phyloP scores from a whole-genome alignment of 2,113 vertebrate species.

The Pan paniscus region DNA sequence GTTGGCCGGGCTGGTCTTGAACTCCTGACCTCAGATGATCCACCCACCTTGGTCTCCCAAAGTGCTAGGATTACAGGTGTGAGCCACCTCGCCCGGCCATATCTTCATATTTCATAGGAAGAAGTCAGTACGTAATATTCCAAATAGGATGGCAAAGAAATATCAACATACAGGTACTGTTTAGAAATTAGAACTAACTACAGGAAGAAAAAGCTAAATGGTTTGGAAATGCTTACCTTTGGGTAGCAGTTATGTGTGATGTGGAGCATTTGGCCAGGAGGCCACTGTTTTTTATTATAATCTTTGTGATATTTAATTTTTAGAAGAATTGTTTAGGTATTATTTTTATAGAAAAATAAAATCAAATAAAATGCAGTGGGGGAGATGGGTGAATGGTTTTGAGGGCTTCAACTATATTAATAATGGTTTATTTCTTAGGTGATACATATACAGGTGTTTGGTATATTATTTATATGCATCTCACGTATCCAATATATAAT shows the following conservation, averaged over 20 bases:
- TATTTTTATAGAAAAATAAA: background rate
- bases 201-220: background rate
- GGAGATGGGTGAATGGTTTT: background rate
- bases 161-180: background rate
- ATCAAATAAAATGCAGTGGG: background rate
- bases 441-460: background rate
- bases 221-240: background rate
- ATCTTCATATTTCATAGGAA: background rate
- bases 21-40: no score
- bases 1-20: no score
- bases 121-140: background rate
- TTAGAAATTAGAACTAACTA: background rate
- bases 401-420: background rate
- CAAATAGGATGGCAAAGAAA: background rate
- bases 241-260: background rate
- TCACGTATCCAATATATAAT: background rate
- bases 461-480: background rate
- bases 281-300: background rate
- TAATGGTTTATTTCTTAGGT: background rate
- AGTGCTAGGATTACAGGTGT: no score
- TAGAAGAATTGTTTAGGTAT: background rate
- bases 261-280: no score
- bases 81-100: no score
- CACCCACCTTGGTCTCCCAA: no score
- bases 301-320: background rate